Evolutionary conservation across 1,140 invertebrate genomes (phyloP), one percentile per base, ranked within the genome.

Genomic region (Euglossa dilemma): DNA sequence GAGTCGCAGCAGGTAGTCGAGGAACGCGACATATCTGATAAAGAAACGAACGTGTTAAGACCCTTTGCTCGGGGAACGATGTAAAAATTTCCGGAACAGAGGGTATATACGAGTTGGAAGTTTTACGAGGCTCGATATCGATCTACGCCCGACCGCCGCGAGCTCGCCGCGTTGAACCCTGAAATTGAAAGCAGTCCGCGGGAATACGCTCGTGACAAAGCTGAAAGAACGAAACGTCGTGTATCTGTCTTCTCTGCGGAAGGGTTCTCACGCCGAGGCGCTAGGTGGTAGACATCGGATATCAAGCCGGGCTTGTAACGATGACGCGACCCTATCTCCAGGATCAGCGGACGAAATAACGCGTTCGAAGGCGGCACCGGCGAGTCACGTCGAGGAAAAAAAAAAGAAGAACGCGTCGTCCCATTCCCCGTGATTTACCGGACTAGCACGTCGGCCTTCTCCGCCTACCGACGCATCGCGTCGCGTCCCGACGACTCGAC

Each of bases 261-360:
- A 83, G 64, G 78, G 57, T 83, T 83, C 73, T 75, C 85, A 64
- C 74, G 45, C 28, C 50, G 54, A 79, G 28, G 50, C 56, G 50
- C 28, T 64, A 74, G 71, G 28, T 56, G 70, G 45, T 73, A 63
- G 66, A 64, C 85, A 85, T 87, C 83, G 74, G 86, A 87, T 87
- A 87, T 84, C 85, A 80, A n/a, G 36, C 54, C 56, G 80, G 70
- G 47, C 63, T 74, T 85, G 86, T 76, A 72, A 84, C 85, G 80
- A 87, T 87, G 85, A 81, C 76, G 86, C 83, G 84, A 86, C 70
- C 6, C 54, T 87, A 87, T 87, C 86, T 80, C 71, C 47, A 56
- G 57, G 64, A 87, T 87, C 86, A 25, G 18, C 66, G 52, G 67
- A 84, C 59, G 75, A 86, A 80, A 64, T 73, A 79, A 79, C 45